A percentile compares a stretch with the other conserved stretches of the same genome.
phyloP scores from a whole-genome alignment of 2,113 vertebrate genomes.

The Peromyscus polionotus region DNA sequence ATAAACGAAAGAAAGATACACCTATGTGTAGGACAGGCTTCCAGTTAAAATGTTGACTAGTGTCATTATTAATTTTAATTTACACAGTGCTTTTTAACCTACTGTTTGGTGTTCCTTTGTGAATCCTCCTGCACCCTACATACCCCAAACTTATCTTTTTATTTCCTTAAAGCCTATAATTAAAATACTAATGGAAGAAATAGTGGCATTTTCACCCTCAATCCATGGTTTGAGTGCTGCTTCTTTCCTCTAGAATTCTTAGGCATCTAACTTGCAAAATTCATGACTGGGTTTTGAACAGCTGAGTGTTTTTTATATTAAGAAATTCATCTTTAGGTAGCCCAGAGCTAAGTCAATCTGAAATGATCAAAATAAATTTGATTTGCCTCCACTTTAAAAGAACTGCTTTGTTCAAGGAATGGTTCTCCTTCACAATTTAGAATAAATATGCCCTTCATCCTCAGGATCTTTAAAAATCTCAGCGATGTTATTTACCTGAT shows the following conservation, averaged over 20 bases:
- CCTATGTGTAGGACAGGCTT: background rate
- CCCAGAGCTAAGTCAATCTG: constrained; percentile 9
- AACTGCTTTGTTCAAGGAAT: constrained; percentile 18
- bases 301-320: background rate
- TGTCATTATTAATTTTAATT: background rate
- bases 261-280: constrained; percentile 3
- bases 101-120: background rate
- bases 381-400: constrained; percentile 49
- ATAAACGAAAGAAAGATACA: background rate
- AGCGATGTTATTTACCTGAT: background rate
- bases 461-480: constrained; percentile 50
- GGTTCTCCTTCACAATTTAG: background rate
- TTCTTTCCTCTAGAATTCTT: background rate
- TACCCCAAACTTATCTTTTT: background rate
- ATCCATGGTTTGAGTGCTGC: background rate
- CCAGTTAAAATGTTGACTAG: background rate
- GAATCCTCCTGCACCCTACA: background rate
- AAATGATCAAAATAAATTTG: constrained; percentile 60
- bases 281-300: constrained; percentile 40
- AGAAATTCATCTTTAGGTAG: constrained; percentile 55
- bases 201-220: background rate
- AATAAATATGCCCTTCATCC: constrained; percentile 19
- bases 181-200: constrained; percentile 29
- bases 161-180: background rate
- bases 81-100: background rate